phyloP scores from a whole-genome alignment of 2,797 vertebrate genomes.

The Melanogrammus aeglefinus region DNA sequence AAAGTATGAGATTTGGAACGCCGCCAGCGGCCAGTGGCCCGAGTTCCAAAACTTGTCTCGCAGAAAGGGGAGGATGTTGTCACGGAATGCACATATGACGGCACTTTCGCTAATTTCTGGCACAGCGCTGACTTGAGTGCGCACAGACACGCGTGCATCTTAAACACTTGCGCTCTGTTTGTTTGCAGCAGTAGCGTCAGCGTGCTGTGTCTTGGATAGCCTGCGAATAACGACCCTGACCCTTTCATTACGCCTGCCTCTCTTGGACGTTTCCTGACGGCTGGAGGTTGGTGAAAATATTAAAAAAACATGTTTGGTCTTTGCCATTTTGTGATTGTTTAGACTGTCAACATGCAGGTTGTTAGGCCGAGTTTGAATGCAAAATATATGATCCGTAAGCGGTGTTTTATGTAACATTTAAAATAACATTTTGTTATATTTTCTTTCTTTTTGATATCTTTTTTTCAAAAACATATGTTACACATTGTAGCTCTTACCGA shows the following conservation, averaged over 20 bases:
- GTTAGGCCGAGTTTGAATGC: not conserved
- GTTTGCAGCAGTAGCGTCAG: not conserved
- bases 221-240: not conserved
- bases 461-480: not conserved
- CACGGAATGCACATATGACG: constrained; percentile 46
- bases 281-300: constrained; percentile 7
- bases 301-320: too few relatives aligned
- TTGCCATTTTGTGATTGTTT: not conserved
- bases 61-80: not conserved
- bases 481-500: not conserved
- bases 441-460: too few relatives aligned
- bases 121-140: constrained; percentile 18
- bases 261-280: not conserved
- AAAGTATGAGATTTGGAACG: too few relatives aligned
- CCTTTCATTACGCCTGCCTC: not conserved
- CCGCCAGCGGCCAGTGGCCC: too few relatives aligned
- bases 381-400: not conserved
- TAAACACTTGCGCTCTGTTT: not conserved
- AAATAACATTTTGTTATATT: not conserved
- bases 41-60: too few relatives aligned
- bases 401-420: not conserved
- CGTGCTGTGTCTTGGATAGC: not conserved
- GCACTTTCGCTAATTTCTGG: constrained; percentile 38
- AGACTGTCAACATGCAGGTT: not conserved
- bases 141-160: constrained; percentile 9